Evolutionary conservation across 1,140 invertebrate species (phyloP).

Genomic region (Brachionus paranguensis): DNA sequence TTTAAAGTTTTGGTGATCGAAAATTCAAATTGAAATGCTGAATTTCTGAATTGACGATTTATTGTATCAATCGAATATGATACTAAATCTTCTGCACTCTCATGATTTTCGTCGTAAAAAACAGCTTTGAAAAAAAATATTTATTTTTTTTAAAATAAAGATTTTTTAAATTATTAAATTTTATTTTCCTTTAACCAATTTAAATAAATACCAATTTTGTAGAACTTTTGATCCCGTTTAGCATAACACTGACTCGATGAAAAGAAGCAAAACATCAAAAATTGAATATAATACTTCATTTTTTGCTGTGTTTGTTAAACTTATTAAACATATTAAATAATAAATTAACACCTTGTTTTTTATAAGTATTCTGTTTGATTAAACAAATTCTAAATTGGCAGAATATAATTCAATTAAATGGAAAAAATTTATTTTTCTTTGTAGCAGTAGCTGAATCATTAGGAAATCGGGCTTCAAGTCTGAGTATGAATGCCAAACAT

Average conservation of each 20-base stretch:
- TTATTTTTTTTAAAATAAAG: not conserved
- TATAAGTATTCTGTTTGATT: not conserved
- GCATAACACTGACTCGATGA: not conserved
- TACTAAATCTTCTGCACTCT: constrained; percentile 20
- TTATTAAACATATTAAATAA: not conserved
- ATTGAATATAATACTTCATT: not conserved
- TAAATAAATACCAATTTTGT: not conserved
- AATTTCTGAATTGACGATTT: constrained; percentile 21
- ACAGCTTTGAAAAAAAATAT: not conserved
- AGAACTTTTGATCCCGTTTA: not conserved
- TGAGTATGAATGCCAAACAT: not conserved
- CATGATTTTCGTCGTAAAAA: constrained; percentile 15
- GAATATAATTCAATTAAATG: not conserved
- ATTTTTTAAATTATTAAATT: not conserved
- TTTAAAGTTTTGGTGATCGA: not conserved
- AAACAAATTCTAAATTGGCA: not conserved
- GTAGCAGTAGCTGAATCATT: not conserved
- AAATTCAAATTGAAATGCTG: constrained; percentile 18
- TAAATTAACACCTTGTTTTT: not conserved
- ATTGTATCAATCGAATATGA: constrained; percentile 27
- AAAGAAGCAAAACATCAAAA: not conserved
- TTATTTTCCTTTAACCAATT: too few species aligned
- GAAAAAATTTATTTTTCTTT: not conserved
- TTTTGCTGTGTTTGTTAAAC: not conserved
- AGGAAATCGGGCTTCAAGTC: not conserved